Evolutionary conservation across 2,113 vertebrate species (phyloP), one percentile per base, ranked within the genome.

Genomic region (Acrocephalus arundinaceus): DNA sequence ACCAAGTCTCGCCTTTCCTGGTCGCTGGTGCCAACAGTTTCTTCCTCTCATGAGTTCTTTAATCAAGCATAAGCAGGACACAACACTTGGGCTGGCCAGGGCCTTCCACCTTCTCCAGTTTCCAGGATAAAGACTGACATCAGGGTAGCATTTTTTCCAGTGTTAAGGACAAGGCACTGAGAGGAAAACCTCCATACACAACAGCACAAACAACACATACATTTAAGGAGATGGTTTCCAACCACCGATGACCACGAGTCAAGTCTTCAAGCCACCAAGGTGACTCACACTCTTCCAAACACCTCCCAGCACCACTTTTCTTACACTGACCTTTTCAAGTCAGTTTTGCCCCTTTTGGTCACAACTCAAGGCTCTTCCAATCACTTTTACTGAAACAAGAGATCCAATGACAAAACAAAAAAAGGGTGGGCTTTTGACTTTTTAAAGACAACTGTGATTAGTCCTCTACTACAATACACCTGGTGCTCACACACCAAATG

Each of bases 241-340:
- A 54, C 5, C 5, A 1, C 13, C 0, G 0, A 9, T 7, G 13
- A n/a, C 33, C 48, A 51, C 0, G 0, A 58, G 46, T 41, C 17
- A 54, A 46, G 35, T 46, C 49, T 43, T 63, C 57, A 75, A 75
- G 62, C 23, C 55, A 87, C 39, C 41, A 39, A 0, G 13, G 30
- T 21, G 57, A 54, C 33, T 10, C 14, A 37, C 59, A 35, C 19
- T 28, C 14, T 68, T 45, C 30, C 9, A 65, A 39, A 84, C 21
- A 43, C 52, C 35, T 51, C 11, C 15, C 45, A 72, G 43, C 22
- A 70, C 15, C 17, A 61, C 37, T 55, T 62, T 7, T 31, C 33
- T 77, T 31, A 52, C 8, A 25, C 28, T 3, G 1, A 10, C 48
- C 24, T 30, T 84, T 22, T 31, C 21, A 45, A 89, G 72, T 51